These are phyloP conservation scores for Aleiodes sp. DNA, from an alignment of 1,140 invertebrate species.

Conservation along the genomic window DNA sequence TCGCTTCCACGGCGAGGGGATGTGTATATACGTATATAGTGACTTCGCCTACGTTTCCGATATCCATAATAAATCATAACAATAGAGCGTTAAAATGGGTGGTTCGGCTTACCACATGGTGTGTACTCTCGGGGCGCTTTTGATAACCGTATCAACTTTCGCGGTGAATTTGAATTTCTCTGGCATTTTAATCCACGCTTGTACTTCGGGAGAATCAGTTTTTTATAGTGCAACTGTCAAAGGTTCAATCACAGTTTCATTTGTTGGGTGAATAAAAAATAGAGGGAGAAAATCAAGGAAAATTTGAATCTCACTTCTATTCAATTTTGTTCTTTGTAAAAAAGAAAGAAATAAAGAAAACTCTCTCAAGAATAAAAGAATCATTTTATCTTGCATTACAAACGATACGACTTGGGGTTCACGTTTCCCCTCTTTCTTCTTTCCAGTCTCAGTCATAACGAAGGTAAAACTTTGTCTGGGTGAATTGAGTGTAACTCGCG, in stretches of 20 bases:
- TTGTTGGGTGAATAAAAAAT: background rate
- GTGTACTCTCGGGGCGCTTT: constrained; percentile 30
- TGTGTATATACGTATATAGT: constrained; percentile 29
- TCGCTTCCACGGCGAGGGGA: constrained; percentile 42
- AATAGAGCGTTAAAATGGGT: constrained; percentile 55
- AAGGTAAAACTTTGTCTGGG: constrained; percentile 49
- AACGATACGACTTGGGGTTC: constrained; percentile 33
- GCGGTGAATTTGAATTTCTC: constrained; percentile 42
- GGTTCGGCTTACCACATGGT: constrained; percentile 53
- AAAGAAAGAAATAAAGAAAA: constrained; percentile 22
- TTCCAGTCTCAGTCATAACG: constrained; percentile 44
- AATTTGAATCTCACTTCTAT: background rate
- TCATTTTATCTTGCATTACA: constrained; percentile 47
- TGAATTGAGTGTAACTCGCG: constrained; percentile 47
- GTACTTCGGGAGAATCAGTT: too few relatives aligned
- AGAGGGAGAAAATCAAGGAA: background rate
- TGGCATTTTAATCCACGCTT: constrained; percentile 17
- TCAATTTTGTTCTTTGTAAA: constrained; percentile 1
- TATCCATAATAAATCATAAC: constrained; percentile 54
- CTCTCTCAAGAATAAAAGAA: constrained; percentile 4
- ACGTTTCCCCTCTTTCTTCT: background rate
- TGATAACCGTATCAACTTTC: constrained; percentile 36
- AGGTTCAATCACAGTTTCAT: constrained; percentile 3
- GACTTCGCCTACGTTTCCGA: constrained; percentile 42
- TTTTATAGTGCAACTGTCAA: background rate